phyloP scores from a whole-genome alignment of 1,140 invertebrate species.

The Apolygus lucorum region DNA sequence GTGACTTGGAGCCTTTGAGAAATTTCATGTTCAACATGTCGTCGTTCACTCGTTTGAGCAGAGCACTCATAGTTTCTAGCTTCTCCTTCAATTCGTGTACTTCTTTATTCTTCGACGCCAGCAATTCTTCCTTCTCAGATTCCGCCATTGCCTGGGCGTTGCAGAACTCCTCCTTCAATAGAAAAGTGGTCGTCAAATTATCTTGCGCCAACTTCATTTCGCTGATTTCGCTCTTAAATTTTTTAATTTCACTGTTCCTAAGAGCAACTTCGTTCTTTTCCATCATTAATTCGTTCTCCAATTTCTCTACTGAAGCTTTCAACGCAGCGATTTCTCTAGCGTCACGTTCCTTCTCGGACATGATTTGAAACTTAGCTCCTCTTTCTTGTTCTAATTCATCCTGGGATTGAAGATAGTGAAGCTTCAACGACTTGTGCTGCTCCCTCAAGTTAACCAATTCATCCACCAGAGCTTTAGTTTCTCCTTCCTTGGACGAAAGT shows the following conservation, averaged over 20 bases:
- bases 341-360: conserved; percentile 1
- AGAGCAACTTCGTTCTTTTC: not conserved
- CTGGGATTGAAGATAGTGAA: not conserved
- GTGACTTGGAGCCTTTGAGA: not conserved
- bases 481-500: not conserved
- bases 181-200: not conserved
- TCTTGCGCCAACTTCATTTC: not conserved
- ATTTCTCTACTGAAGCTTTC: not conserved
- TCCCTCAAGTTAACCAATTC: not conserved
- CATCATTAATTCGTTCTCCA: not conserved
- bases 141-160: not conserved
- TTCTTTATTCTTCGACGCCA: not conserved
- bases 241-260: not conserved
- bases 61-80: not conserved
- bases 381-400: not conserved
- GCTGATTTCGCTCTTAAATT: not conserved
- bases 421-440: not conserved
- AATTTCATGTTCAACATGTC: not conserved
- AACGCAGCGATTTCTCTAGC: not conserved
- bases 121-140: not conserved
- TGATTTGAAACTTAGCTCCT: not conserved
- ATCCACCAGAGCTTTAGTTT: not conserved
- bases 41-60: not conserved
- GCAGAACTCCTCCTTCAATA: not conserved
- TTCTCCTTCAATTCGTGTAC: not conserved